phyloP scores from a whole-genome alignment of 2,113 vertebrate species.

The Tyto alba region DNA sequence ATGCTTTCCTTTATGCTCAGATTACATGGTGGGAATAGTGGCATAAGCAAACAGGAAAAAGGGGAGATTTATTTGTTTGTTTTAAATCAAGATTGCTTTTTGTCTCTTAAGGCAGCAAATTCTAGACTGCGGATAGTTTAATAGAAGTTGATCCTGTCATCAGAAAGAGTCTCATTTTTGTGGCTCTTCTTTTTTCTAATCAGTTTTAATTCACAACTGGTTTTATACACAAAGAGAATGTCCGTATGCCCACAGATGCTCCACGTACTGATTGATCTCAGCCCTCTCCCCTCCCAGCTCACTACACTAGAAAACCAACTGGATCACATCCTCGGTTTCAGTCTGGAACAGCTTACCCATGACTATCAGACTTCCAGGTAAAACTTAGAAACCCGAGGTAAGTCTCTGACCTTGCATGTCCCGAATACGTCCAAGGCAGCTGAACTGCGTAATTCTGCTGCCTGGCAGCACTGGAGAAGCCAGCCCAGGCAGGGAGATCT shows the following conservation, averaged over 20 bases:
- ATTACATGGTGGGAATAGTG: constrained; percentile 12
- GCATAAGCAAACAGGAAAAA: constrained; percentile 55
- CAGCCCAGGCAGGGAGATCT: neutral
- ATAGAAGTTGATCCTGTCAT: constrained; percentile 2
- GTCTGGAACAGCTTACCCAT: neutral
- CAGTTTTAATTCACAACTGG: neutral
- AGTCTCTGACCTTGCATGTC: fast-evolving
- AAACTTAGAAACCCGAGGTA: neutral
- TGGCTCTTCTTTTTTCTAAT: neutral
- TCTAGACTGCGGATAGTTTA: neutral
- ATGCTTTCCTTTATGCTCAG: constrained; percentile 34
- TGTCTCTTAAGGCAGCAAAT: constrained; percentile 3
- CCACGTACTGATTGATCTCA: neutral
- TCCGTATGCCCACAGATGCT: fast-evolving
- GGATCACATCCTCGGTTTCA: neutral
- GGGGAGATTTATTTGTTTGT: constrained; percentile 35
- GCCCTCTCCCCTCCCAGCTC: neutral
- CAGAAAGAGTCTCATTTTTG: constrained; percentile 8
- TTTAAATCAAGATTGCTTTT: constrained; percentile 59
- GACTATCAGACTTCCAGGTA: neutral
- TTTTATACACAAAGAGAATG: neutral
- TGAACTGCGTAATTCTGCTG: neutral
- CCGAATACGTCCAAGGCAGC: neutral
- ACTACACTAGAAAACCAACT: neutral
- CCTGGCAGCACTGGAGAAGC: neutral